A percentile compares a stretch with the other conserved stretches of the same genome.
phyloP scores from a whole-genome alignment of 1,140 invertebrate genomes.

The Papilio polytes region DNA sequence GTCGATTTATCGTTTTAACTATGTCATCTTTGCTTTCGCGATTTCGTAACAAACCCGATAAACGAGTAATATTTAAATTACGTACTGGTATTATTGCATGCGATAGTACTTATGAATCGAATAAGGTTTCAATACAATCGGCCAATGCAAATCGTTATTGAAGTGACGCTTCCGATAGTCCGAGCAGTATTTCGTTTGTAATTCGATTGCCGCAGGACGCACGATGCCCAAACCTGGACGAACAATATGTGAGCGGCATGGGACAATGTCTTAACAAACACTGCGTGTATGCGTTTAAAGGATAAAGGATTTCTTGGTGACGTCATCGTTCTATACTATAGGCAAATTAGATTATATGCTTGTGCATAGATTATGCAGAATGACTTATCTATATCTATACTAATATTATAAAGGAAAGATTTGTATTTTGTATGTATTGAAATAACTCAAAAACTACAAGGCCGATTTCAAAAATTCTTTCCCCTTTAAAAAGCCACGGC shows the following conservation, averaged over 20 bases:
- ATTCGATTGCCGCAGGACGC: neutral
- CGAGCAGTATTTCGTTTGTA: neutral
- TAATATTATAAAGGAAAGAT: too few relatives aligned
- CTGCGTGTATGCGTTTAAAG: neutral
- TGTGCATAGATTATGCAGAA: neutral
- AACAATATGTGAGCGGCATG: conserved; percentile 34
- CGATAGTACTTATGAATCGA: neutral
- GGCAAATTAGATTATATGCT: neutral
- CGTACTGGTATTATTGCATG: neutral
- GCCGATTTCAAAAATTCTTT: too few relatives aligned
- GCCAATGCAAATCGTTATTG: conserved; percentile 1
- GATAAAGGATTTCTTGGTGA: neutral
- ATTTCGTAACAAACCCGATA: conserved; percentile 4
- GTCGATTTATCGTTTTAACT: neutral
- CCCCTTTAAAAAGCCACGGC: too few relatives aligned
- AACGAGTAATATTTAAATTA: conserved; percentile 21
- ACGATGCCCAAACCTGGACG: conserved; percentile 17
- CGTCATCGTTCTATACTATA: neutral
- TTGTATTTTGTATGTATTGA: too few relatives aligned
- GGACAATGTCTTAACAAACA: conserved; percentile 2
- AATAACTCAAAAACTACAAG: too few relatives aligned
- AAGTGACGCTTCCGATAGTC: neutral
- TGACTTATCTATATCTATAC: too few relatives aligned
- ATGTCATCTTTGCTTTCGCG: neutral
- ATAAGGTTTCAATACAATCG: conserved; percentile 13